Evolutionary conservation across 2,113 vertebrate genomes (phyloP).

Genomic region (Fregetta grallaria): DNA sequence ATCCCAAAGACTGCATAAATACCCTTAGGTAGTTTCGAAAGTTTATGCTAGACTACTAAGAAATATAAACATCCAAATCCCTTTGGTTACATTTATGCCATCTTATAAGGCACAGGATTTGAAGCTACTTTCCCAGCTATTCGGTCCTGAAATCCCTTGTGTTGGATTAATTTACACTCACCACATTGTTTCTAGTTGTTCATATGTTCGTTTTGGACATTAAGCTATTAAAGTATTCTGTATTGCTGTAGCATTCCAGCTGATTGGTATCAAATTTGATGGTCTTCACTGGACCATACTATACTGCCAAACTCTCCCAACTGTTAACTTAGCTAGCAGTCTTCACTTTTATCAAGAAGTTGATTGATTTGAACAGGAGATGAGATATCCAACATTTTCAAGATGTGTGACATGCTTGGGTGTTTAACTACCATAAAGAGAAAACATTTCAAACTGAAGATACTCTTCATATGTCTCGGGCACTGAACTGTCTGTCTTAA

Average conservation of each 20-base stretch:
- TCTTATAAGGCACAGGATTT: background rate
- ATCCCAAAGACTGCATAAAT: background rate
- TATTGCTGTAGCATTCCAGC: background rate
- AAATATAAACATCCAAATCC: background rate
- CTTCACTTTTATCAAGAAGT: background rate
- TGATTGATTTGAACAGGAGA: background rate
- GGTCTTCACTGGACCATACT: background rate
- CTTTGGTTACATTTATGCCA: background rate
- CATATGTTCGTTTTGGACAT: background rate
- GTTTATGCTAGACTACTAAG: background rate
- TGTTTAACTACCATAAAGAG: background rate
- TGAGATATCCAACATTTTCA: background rate
- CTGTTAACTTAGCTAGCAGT: background rate
- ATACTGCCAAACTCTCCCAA: background rate
- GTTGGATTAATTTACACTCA: background rate
- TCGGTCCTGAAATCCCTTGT: background rate
- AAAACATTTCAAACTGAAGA: background rate
- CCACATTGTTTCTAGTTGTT: background rate
- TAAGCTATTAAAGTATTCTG: background rate
- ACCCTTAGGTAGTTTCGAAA: background rate
- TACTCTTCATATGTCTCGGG: background rate
- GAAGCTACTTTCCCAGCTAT: background rate
- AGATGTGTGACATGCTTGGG: fast-evolving
- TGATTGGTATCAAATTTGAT: background rate
- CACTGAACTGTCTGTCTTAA: background rate